phyloP scores from a whole-genome alignment of 2,888 invertebrate species.

The Lochmaea capreae region DNA sequence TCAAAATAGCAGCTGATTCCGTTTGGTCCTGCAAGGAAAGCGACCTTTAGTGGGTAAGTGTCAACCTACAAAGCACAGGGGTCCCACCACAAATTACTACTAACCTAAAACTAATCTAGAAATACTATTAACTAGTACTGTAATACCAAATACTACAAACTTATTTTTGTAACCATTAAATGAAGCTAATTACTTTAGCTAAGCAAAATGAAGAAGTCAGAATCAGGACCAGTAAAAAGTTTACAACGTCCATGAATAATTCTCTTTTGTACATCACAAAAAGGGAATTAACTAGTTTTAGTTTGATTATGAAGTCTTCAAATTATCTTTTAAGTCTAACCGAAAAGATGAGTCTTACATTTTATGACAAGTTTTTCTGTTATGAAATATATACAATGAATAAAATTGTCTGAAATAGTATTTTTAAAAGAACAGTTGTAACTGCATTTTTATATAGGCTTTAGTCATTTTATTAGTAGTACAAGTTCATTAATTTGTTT shows the following conservation, averaged over 20 bases:
- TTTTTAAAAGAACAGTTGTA: neutral
- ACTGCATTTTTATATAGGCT: neutral
- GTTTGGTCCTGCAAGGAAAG: slow-evolving; percentile 82
- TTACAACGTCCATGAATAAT: neutral
- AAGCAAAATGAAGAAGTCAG: neutral
- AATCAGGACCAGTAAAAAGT: neutral
- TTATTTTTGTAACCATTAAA: neutral
- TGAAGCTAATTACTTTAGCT: neutral
- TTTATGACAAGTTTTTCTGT: neutral
- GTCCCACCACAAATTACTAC: slow-evolving; percentile 45
- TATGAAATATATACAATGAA: neutral
- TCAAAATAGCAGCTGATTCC: slow-evolving; percentile 99
- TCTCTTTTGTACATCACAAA: neutral
- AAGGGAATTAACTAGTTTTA: neutral
- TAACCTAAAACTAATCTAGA: slow-evolving; percentile 27
- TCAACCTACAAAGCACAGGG: slow-evolving; percentile 65
- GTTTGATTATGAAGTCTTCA: neutral
- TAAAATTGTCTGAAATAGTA: neutral
- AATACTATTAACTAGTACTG: slow-evolving; percentile 1
- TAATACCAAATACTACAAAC: neutral
- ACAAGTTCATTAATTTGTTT: neutral
- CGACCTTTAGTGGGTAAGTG: slow-evolving; percentile 67
- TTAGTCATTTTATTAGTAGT: neutral
- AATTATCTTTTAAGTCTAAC: neutral
- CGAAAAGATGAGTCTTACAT: neutral